Conservation (phyloP, 2,888 invertebrate genomes). For the Lypha dubia region DNA sequence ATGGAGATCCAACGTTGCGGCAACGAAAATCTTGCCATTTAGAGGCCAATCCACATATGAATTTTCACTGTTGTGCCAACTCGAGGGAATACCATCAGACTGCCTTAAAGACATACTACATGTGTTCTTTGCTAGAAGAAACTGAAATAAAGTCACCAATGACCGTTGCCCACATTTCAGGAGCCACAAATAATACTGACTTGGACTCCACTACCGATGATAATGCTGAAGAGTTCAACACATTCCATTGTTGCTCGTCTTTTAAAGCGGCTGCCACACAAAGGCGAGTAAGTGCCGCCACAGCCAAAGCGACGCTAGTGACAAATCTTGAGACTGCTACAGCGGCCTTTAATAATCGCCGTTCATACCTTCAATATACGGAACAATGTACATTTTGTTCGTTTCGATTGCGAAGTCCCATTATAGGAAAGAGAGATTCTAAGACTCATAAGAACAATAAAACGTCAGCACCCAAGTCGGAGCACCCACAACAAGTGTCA, state of each 20-base stretch:
- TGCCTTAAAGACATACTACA: constrained; percentile 81
- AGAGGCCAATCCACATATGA: constrained; percentile 52
- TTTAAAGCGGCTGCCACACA: constrained; percentile 79
- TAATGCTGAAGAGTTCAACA: constrained; percentile 73
- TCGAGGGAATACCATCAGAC: constrained; percentile 82
- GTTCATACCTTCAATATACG: constrained; percentile 80
- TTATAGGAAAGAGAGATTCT: constrained; percentile 73
- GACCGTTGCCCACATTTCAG: constrained; percentile 69
- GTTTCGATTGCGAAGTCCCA: constrained; percentile 81
- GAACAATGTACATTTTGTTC: constrained; percentile 83
- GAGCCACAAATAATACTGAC: constrained; percentile 52
- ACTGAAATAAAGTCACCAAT: constrained; percentile 77
- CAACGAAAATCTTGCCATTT: constrained; percentile 44
- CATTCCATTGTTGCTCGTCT: constrained; percentile 83
- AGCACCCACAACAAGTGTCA: constrained; percentile 66
- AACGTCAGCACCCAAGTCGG: constrained; percentile 59
- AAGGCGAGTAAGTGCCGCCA: constrained; percentile 78
- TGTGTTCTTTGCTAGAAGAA: constrained; percentile 85
- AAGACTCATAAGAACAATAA: constrained; percentile 69
- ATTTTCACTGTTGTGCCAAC: constrained; percentile 83
- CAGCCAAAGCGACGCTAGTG: constrained; percentile 78
- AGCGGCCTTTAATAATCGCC: constrained; percentile 67
- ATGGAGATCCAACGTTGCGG: constrained; percentile 60
- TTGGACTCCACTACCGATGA: constrained; percentile 44
- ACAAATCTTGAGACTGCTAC: constrained; percentile 75